phyloP scores from a whole-genome alignment of 2,113 vertebrate species.

The Otocyon megalotis region DNA sequence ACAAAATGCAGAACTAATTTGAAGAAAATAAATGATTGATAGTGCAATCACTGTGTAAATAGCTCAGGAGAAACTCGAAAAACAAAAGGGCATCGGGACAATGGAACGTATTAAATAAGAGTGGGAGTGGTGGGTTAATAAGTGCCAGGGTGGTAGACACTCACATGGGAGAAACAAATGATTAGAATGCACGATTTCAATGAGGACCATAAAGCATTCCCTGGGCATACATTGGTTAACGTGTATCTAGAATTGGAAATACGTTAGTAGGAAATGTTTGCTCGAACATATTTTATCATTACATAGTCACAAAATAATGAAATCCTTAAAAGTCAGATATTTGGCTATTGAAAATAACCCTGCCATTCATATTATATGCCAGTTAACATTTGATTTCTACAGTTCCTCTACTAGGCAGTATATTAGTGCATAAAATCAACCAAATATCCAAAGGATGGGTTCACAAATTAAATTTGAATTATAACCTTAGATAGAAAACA shows the following conservation, averaged over 20 bases:
- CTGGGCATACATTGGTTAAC: background rate
- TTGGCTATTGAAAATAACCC: background rate
- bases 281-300: background rate
- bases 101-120: background rate
- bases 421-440: background rate
- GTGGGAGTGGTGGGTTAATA: background rate
- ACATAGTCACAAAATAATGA: background rate
- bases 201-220: background rate
- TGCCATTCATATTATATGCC: background rate
- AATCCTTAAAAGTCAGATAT: background rate
- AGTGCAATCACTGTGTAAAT: slow-evolving; percentile 30
- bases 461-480: slow-evolving; percentile 25
- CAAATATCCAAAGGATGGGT: background rate
- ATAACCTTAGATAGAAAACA: slow-evolving; percentile 6
- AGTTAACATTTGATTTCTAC: background rate
- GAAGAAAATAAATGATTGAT: slow-evolving; percentile 58
- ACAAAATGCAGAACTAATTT: slow-evolving; percentile 35
- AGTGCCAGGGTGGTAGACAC: background rate
- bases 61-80: slow-evolving; percentile 12
- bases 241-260: background rate
- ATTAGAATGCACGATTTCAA: background rate
- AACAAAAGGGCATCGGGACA: slow-evolving; percentile 16
- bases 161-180: background rate
- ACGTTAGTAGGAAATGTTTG: background rate
- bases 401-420: background rate